A percentile compares a stretch with the other conserved stretches of the same genome.
Evolutionary conservation across 2,797 vertebrate genomes (phyloP).

Genomic region (Buceros bicornis): DNA sequence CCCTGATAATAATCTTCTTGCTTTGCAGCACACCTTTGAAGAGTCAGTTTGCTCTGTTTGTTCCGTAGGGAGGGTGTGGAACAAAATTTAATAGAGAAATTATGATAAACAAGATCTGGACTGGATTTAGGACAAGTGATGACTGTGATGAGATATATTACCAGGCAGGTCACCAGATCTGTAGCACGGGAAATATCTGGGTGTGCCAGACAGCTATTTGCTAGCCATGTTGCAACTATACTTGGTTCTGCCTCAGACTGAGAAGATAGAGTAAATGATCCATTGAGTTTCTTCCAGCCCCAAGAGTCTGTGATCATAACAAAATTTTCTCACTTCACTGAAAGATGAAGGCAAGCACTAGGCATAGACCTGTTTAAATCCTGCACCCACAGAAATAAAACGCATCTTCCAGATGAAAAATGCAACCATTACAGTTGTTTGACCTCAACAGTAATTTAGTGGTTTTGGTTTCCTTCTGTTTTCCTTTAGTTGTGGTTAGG

Average conservation of each 20-base stretch:
- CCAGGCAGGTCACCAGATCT: background rate
- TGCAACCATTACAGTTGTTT: background rate
- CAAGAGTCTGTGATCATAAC: background rate
- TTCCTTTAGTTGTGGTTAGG: constrained; percentile 18
- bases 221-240: background rate
- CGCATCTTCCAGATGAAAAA: constrained; percentile 36
- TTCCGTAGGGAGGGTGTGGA: background rate
- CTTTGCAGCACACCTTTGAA: constrained; percentile 14
- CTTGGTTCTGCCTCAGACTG: background rate
- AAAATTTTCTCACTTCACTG: constrained; percentile 20
- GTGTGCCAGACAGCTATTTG: background rate
- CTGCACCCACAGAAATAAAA: constrained; percentile 13
- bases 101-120: background rate
- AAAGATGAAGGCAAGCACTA: constrained; percentile 27
- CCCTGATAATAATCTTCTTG: background rate
- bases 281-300: background rate
- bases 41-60: background rate
- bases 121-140: background rate
- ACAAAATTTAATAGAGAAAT: background rate
- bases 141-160: background rate
- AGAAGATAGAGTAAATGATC: background rate
- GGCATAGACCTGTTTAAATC: background rate
- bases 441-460: constrained; percentile 36
- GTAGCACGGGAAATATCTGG: background rate
- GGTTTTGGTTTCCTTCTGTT: constrained; percentile 7